Percentiles rank a stretch among this genome's conserved stretches.
Evolutionary conservation across 2,113 vertebrate species (phyloP).

Genomic region (Platysteira castanea): DNA sequence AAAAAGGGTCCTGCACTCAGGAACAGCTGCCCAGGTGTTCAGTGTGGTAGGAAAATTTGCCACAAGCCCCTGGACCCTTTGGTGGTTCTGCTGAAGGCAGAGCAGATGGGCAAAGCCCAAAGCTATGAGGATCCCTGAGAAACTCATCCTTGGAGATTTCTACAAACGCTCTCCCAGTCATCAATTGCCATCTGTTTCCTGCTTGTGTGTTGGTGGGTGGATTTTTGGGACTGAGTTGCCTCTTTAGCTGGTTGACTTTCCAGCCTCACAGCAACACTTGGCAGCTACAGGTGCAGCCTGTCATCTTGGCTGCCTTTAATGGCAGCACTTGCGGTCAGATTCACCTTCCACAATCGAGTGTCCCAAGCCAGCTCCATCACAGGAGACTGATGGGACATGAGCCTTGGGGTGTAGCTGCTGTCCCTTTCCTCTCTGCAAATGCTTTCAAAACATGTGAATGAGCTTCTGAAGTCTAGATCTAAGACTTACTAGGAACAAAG

Average conservation of each 20-base stretch:
- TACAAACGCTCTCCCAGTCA: neutral
- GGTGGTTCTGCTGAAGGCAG: neutral
- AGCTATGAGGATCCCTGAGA: neutral
- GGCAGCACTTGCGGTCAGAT: neutral
- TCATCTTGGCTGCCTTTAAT: neutral
- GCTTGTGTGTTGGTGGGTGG: neutral
- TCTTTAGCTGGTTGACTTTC: neutral
- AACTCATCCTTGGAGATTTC: neutral
- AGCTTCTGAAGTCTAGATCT: neutral
- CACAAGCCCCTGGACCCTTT: neutral
- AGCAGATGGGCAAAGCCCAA: neutral
- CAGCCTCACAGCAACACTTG: neutral
- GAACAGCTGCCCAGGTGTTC: neutral
- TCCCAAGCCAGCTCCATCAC: neutral
- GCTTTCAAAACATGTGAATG: neutral
- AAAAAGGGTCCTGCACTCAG: neutral
- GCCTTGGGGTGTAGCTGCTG: neutral
- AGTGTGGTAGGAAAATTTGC: neutral
- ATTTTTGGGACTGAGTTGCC: neutral
- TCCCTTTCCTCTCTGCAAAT: neutral
- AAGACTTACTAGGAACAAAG: neutral
- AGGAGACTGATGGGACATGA: neutral
- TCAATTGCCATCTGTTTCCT: neutral
- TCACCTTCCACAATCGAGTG: neutral
- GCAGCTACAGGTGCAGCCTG: neutral